Conservation (phyloP, 92 coral and sea anemone genomes). For the Epizoanthus scotinus region DNA sequence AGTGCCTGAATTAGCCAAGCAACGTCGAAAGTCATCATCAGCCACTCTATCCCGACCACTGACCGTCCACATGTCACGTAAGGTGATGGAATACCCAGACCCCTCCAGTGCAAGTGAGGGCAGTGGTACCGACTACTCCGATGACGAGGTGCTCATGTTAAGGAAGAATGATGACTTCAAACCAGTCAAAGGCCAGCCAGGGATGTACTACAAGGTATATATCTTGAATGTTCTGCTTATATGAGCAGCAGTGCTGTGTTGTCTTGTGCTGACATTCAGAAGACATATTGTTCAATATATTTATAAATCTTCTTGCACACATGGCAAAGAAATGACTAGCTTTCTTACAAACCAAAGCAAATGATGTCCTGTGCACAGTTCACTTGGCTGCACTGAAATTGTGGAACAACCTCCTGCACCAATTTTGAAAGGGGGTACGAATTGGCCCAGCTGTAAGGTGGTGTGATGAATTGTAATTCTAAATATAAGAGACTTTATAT, state of each 20-base stretch:
- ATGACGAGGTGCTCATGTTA: slow-evolving; percentile 91
- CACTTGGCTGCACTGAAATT: too few species aligned
- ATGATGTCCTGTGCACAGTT: too few species aligned
- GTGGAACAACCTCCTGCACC: too few species aligned
- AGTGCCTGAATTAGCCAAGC: slow-evolving; percentile 68
- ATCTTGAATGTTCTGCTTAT: not conserved
- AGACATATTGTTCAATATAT: too few species aligned
- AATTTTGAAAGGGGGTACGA: too few species aligned
- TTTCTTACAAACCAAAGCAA: too few species aligned
- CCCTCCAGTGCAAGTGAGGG: slow-evolving; percentile 81
- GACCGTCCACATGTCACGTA: slow-evolving; percentile 95
- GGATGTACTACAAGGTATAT: slow-evolving; percentile 94
- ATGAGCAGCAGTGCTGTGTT: not conserved
- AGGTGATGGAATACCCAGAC: slow-evolving; percentile 77
- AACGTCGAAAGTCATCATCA: slow-evolving; percentile 75
- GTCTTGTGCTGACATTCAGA: too few species aligned
- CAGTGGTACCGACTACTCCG: slow-evolving; percentile 96
- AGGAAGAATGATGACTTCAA: slow-evolving; percentile 87
- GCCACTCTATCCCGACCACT: slow-evolving; percentile 77
- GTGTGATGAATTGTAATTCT: too few species aligned
- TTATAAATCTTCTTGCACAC: too few species aligned
- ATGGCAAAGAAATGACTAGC: too few species aligned
- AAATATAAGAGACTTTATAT: too few species aligned
- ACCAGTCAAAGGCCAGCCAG: slow-evolving; percentile 98
- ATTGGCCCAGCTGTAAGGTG: too few species aligned